Conservation (phyloP, 2,797 vertebrate genomes). For the Danio jaintianensis region DNA sequence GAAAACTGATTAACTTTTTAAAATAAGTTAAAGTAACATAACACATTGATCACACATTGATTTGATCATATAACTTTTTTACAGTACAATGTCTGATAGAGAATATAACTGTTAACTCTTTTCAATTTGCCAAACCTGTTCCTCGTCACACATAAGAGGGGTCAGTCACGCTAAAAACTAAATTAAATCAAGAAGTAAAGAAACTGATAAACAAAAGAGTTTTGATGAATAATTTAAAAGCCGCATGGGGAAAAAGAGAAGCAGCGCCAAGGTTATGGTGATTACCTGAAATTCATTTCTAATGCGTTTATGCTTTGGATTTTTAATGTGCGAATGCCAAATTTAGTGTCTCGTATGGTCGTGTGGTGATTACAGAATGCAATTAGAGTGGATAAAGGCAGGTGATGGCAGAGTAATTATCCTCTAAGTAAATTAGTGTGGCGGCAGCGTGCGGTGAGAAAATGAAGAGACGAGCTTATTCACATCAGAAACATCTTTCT, state of each 20-base stretch:
- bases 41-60: no score
- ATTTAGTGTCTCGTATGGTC: conserved; percentile 56
- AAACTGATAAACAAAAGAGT: conserved; percentile 20
- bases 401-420: conserved; percentile 55
- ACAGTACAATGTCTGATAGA: no score
- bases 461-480: conserved; percentile 10
- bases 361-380: conserved; percentile 60
- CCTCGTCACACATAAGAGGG: conserved; percentile 50
- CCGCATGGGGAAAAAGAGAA: conserved; percentile 14
- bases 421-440: conserved; percentile 55
- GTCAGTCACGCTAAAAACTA: conserved; percentile 4
- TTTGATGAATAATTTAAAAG: conserved; percentile 48
- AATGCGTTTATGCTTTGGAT: conserved; percentile 49
- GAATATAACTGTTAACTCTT: conserved; percentile 22
- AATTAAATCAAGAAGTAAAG: conserved; percentile 21
- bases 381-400: conserved; percentile 57
- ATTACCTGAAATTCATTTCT: conserved; percentile 51
- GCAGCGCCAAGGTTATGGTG: conserved; percentile 29
- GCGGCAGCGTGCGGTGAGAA: conserved; percentile 36
- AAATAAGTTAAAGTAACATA: no score
- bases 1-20: no score
- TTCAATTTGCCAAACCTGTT: conserved; percentile 63
- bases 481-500: conserved; percentile 25
- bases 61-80: no score
- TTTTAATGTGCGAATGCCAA: conserved; percentile 52